These are phyloP conservation scores for Holacanthella duospinosa DNA, from an alignment of 2,888 invertebrate species.

Conservation along the genomic window DNA sequence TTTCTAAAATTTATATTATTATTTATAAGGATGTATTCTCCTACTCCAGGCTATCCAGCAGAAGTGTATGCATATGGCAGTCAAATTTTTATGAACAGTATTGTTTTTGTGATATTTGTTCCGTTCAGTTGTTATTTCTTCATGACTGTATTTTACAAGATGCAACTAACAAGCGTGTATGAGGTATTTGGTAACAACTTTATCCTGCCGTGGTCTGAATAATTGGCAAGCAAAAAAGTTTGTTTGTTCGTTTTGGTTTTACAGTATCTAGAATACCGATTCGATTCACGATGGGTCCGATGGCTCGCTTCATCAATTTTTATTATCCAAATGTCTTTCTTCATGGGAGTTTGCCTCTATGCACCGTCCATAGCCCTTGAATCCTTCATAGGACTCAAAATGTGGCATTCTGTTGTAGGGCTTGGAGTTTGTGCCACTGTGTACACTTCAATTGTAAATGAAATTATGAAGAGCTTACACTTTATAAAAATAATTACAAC, in stretches of 20 bases:
- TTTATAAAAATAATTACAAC: too few relatives aligned
- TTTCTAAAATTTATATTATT: neutral
- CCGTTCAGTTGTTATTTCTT: constrained; percentile 32
- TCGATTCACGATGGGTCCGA: constrained; percentile 29
- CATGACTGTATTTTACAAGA: constrained; percentile 32
- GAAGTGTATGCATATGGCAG: constrained; percentile 33
- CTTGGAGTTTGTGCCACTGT: constrained; percentile 35
- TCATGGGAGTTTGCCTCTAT: constrained; percentile 35
- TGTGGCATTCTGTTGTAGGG: constrained; percentile 34
- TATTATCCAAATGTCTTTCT: constrained; percentile 34
- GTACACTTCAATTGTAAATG: constrained; percentile 37
- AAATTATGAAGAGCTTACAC: too few relatives aligned
- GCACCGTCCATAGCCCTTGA: constrained; percentile 36
- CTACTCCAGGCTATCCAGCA: constrained; percentile 29
- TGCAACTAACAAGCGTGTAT: constrained; percentile 35
- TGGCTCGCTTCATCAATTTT: constrained; percentile 34
- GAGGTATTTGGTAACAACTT: constrained; percentile 18
- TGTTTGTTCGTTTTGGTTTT: neutral
- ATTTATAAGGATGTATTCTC: too few relatives aligned
- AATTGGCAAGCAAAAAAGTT: neutral
- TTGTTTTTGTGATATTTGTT: constrained; percentile 20
- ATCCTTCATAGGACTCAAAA: constrained; percentile 32
- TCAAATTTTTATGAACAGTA: constrained; percentile 29
- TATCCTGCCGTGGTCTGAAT: neutral
- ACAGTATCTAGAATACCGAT: constrained; percentile 34